Evolutionary conservation across 1,140 invertebrate species (phyloP), one percentile per base, ranked within the genome.

Genomic region (Drosophila hydei): DNA sequence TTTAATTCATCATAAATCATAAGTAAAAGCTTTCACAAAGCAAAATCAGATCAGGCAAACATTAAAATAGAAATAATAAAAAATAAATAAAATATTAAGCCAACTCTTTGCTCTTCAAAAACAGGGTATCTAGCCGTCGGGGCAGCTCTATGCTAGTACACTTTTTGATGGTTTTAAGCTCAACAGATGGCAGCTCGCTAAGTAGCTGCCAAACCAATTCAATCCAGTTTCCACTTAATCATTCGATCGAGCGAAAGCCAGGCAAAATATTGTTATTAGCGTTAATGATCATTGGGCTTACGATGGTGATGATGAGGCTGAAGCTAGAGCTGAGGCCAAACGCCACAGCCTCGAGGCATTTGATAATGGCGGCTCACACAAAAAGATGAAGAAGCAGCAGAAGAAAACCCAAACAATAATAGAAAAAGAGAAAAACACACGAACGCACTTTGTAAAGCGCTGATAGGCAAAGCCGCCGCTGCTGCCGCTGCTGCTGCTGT

Each of bases 211-310:
- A 80, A 81, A 63, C 77, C 64, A 73, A 75, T 77, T 81, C 60
- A 58, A 70, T 61, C 65, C 43, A 68, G 74, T 65, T 81, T 81
- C 50, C 71, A 63, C 75, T 83, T 83, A 87, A 85, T 85, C 69
- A 87, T 75, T 23, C 60, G 48, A 60, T 43, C 45, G 9, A 61
- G 72, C 79, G 72, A 84, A 84, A 84, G 79, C 68, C 75, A 70
- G 11, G 67, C 72, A 47, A 81, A 83, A 84, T 83, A 83, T 83
- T 84, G 63, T 79, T 88, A 88, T 88, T 62, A 74, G 19, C 25
- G 16, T 30, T 30, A 14, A 61, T 42, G n/a, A 50, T 55, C 8
- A 19, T 45, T 21, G n/a, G 11, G 14, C 2, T 50, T 12, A 38
- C 9, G 45, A n/a, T 58, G 11, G 9, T 48, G 38, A 16, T n/a